These are phyloP conservation scores for Pandemis corylana DNA, from an alignment of 2,888 invertebrate genomes.

Conservation along the genomic window DNA sequence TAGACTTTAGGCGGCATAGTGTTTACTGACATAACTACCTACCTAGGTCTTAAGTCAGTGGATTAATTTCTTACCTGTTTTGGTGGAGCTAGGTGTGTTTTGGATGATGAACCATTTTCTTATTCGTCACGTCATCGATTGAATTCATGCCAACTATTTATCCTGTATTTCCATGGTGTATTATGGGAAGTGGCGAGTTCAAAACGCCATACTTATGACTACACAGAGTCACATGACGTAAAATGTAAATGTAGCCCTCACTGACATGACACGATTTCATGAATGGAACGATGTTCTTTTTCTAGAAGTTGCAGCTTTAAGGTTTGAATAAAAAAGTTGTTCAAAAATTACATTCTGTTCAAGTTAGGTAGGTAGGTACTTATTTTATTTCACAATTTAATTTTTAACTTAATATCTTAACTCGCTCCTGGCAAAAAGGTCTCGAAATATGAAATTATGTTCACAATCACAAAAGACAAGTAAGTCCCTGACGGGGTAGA, in stretches of 20 bases:
- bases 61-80: not conserved
- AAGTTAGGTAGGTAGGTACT: not conserved
- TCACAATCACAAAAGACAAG: too few species aligned
- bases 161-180: not conserved
- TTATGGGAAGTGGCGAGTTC: not conserved
- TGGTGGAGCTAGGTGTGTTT: not conserved
- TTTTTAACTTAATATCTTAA: too few species aligned
- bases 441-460: too few species aligned
- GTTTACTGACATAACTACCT: too few species aligned
- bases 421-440: too few species aligned
- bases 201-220: not conserved
- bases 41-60: not conserved
- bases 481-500: too few species aligned
- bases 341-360: not conserved
- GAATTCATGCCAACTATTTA: not conserved
- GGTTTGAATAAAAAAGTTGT: not conserved
- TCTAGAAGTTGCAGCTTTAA: not conserved
- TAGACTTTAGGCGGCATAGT: too few species aligned
- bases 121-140: conserved; percentile 13
- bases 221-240: not conserved
- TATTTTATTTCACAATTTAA: not conserved
- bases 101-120: conserved; percentile 1
- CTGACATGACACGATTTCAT: conserved; percentile 17
- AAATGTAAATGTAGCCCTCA: not conserved
- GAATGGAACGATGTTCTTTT: conserved; percentile 23